These are phyloP conservation scores for Tribolium freemani DNA, from an alignment of 2,888 invertebrate species.

Conservation along the genomic window DNA sequence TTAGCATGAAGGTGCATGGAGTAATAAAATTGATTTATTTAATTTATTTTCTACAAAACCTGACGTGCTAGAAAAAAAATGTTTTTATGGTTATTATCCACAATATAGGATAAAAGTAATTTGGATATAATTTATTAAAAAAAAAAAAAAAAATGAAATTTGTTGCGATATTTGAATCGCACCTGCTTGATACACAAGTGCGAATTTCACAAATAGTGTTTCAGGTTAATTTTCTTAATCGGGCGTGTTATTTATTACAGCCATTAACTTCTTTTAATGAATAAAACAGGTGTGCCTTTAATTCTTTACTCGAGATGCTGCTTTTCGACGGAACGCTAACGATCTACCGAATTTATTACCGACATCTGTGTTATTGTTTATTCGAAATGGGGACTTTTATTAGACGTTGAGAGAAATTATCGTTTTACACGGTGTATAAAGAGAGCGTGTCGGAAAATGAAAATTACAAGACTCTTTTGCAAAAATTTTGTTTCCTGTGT, in stretches of 20 bases:
- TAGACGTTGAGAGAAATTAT: conserved; percentile 2
- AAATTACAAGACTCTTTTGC: not conserved
- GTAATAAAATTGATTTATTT: no score
- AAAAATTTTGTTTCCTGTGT: no score
- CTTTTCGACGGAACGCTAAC: conserved; percentile 19
- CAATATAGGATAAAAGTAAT: no score
- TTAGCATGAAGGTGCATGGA: no score
- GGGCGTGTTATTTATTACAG: not conserved
- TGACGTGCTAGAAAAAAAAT: no score
- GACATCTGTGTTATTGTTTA: conserved; percentile 31
- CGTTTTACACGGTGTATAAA: not conserved
- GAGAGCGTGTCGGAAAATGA: not conserved
- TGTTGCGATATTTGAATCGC: not conserved
- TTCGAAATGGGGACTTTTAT: conserved; percentile 14
- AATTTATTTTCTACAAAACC: no score
- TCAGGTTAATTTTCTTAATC: conserved; percentile 16
- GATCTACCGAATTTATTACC: conserved; percentile 19
- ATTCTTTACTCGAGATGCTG: conserved; percentile 29
- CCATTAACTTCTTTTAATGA: conserved; percentile 18
- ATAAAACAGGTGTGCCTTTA: conserved; percentile 34
- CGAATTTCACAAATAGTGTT: not conserved
- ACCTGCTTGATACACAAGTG: not conserved
- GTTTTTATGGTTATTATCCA: no score
- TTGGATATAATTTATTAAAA: no score
- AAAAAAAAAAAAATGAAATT: no score